Conservation (phyloP, 2,797 vertebrate species). For the Eutrigla gurnardus region DNA sequence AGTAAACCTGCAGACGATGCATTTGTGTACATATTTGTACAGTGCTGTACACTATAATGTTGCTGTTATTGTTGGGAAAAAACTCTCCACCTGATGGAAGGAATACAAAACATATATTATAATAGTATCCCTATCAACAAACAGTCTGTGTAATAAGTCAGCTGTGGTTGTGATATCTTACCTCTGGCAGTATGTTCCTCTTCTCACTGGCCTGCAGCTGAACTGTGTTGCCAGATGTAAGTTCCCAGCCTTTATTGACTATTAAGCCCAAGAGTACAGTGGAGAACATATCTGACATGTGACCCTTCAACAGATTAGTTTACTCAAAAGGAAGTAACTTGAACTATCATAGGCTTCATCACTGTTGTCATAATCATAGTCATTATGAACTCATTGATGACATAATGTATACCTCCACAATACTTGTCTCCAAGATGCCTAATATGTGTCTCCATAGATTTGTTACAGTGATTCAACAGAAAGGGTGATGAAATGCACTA, state of each 20-base stretch:
- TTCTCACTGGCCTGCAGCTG: neutral
- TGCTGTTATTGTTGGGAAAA: neutral
- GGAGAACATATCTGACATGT: too few species aligned
- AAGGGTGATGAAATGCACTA: too few species aligned
- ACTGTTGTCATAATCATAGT: too few species aligned
- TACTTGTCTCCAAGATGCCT: too few species aligned
- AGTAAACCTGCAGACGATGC: slow-evolving; percentile 36
- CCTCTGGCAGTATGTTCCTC: neutral
- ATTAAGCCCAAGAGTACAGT: neutral
- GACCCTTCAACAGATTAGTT: too few species aligned
- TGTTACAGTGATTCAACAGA: too few species aligned
- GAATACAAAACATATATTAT: too few species aligned
- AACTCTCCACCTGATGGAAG: neutral
- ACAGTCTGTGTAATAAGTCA: neutral
- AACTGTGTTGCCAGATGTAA: neutral
- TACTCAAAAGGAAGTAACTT: too few species aligned
- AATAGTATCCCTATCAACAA: neutral
- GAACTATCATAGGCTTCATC: too few species aligned
- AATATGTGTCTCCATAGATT: too few species aligned
- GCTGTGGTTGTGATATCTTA: slow-evolving; percentile 3
- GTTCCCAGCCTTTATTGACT: neutral
- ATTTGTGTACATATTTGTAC: slow-evolving; percentile 57
- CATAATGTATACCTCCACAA: too few species aligned
- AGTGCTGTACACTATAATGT: neutral
- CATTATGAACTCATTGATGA: too few species aligned